Conservation (phyloP, 2,113 vertebrate genomes). For the Condylura cristata region DNA sequence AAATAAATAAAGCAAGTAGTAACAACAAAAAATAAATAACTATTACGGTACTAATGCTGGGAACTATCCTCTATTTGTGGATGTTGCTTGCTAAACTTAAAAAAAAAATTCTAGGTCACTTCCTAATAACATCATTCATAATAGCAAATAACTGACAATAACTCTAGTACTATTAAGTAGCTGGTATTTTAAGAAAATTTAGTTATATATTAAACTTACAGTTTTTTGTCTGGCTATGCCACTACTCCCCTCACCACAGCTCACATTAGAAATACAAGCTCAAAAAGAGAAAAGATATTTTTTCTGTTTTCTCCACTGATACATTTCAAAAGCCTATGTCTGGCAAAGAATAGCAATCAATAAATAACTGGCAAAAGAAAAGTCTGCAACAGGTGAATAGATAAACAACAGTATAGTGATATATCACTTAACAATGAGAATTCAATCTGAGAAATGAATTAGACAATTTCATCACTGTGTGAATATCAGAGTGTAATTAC, state of each 20-base stretch:
- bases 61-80: no score
- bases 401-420: not conserved
- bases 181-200: not conserved
- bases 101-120: not conserved
- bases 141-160: not conserved
- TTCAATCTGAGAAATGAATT: not conserved
- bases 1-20: no score
- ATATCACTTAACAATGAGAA: not conserved
- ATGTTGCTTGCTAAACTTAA: not conserved
- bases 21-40: no score
- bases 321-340: not conserved
- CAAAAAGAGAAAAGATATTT: not conserved
- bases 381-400: not conserved
- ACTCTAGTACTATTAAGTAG: not conserved
- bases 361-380: not conserved
- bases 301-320: not conserved
- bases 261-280: slow-evolving; percentile 1
- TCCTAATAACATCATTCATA: not conserved
- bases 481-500: not conserved
- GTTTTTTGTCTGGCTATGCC: not conserved
- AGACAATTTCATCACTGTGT: not conserved
- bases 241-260: not conserved
- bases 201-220: not conserved
- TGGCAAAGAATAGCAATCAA: not conserved
- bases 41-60: no score